Evolutionary conservation across 2,113 vertebrate species (phyloP).

Genomic region (Daboia siamensis): DNA sequence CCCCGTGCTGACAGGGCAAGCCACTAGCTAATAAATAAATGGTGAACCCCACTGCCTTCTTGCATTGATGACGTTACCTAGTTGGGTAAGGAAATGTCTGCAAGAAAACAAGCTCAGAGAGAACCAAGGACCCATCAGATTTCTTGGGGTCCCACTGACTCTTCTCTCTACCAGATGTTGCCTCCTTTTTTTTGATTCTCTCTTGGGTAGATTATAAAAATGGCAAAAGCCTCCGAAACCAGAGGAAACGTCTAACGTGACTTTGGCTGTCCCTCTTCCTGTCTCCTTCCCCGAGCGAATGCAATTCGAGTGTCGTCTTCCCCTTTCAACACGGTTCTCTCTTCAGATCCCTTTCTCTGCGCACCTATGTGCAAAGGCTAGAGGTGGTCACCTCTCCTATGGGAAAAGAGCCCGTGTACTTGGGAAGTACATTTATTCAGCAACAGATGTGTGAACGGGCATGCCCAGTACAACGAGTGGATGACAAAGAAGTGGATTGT

Average conservation of each 20-base stretch:
- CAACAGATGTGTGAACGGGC: slow-evolving; percentile 15
- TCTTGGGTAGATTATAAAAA: neutral
- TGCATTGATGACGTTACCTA: neutral
- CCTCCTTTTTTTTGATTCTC: no score
- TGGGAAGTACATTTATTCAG: neutral
- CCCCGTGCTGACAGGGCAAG: neutral
- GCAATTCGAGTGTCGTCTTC: neutral
- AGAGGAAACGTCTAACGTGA: neutral
- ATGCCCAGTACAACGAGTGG: neutral
- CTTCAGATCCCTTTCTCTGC: neutral
- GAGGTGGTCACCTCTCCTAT: neutral
- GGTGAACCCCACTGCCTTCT: neutral
- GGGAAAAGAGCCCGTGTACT: neutral
- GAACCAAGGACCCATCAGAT: neutral
- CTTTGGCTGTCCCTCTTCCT: neutral
- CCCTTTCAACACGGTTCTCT: no score
- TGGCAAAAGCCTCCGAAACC: neutral
- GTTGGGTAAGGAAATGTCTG: neutral
- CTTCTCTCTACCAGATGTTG: neutral
- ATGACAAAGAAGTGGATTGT: slow-evolving; percentile 24
- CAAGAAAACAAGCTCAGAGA: neutral
- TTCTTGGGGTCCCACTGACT: neutral
- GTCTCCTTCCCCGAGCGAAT: neutral
- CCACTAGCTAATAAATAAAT: neutral
- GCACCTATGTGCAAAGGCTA: neutral